Conservation (phyloP, 2,797 vertebrate species). For the Rhynchonycteris naso region DNA sequence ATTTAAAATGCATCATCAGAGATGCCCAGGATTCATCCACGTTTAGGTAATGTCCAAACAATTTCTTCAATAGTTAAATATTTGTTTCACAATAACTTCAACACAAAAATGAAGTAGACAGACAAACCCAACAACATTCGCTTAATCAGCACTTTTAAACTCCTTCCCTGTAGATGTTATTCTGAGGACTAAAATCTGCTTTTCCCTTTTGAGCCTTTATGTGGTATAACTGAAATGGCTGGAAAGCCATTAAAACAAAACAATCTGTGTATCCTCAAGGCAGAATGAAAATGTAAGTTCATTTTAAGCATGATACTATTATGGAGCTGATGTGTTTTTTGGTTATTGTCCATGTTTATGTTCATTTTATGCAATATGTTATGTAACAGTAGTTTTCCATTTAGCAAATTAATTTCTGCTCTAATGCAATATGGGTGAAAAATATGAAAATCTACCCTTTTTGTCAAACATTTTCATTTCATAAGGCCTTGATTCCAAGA, state of each 20-base stretch:
- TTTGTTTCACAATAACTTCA: slow-evolving; percentile 27
- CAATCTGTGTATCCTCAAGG: slow-evolving; percentile 67
- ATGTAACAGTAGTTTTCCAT: slow-evolving; percentile 58
- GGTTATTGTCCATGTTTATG: slow-evolving; percentile 58
- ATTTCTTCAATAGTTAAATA: slow-evolving; percentile 12
- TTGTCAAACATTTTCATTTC: slow-evolving; percentile 29
- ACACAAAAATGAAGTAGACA: slow-evolving; percentile 46
- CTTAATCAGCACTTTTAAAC: slow-evolving; percentile 70
- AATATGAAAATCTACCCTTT: slow-evolving; percentile 57
- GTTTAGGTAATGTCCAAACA: not conserved
- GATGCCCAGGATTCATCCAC: not conserved
- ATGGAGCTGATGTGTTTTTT: slow-evolving; percentile 42
- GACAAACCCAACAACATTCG: slow-evolving; percentile 43
- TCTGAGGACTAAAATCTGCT: slow-evolving; percentile 63
- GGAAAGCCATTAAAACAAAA: slow-evolving; percentile 69
- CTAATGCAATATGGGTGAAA: slow-evolving; percentile 54
- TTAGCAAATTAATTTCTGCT: slow-evolving; percentile 65
- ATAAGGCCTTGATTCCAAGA: slow-evolving; percentile 20
- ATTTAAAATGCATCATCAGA: slow-evolving; percentile 22
- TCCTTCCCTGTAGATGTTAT: slow-evolving; percentile 30
- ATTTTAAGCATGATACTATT: slow-evolving; percentile 58
- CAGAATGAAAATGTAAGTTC: slow-evolving; percentile 65
- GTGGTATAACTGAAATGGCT: slow-evolving; percentile 60
- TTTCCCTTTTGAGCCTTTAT: slow-evolving; percentile 53
- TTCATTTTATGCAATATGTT: slow-evolving; percentile 61